Conservation (phyloP, 2,888 invertebrate genomes). For the Cosmopolites sordidus region DNA sequence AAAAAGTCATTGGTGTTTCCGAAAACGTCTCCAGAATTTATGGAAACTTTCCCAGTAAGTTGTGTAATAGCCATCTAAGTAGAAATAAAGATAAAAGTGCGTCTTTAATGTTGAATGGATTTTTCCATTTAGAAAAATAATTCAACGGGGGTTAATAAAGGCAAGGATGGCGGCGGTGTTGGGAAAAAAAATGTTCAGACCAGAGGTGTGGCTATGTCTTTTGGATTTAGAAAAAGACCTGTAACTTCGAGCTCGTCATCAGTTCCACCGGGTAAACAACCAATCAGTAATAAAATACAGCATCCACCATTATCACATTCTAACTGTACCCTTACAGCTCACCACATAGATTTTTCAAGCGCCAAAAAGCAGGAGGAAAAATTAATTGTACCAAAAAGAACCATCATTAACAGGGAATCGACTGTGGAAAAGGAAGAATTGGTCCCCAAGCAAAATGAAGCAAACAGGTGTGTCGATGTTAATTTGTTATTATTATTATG, state of each 20-base stretch:
- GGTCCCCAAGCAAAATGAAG: not conserved
- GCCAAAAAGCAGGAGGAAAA: not conserved
- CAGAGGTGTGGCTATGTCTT: constrained; percentile 76
- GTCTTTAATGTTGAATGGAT: no score
- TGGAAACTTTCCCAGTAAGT: not conserved
- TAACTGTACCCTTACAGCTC: no score
- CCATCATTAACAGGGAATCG: not conserved
- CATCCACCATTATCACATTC: no score
- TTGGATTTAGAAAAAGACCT: constrained; percentile 73
- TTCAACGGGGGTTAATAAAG: not conserved
- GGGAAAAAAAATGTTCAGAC: constrained; percentile 38
- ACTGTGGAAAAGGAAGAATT: not conserved
- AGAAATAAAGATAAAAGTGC: no score
- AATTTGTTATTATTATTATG: no score
- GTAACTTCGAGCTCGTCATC: not conserved
- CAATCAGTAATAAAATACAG: no score
- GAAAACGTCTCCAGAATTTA: not conserved
- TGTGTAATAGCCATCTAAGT: no score
- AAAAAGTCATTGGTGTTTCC: not conserved
- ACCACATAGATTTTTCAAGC: no score
- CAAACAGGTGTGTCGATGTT: no score
- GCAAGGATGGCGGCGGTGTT: not conserved
- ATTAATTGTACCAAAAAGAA: not conserved
- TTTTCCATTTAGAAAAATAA: not conserved
- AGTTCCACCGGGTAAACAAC: not conserved